Base-by-base conservation (phyloP, 2,797 vertebrate genomes). In the Polyboroides typus region DNA sequence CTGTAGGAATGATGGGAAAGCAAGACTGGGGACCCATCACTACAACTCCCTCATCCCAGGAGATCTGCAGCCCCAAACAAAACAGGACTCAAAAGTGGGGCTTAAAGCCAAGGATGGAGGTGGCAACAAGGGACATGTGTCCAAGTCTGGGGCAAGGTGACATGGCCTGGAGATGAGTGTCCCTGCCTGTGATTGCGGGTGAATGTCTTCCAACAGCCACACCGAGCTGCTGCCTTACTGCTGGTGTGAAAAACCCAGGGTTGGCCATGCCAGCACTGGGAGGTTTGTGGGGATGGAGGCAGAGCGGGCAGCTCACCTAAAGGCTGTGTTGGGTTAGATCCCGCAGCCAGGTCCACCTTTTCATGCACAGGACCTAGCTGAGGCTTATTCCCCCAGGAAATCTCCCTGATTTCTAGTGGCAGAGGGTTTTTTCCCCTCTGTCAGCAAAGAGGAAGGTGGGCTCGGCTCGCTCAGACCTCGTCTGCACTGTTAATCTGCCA, bases 101-200 rank as follows among this genome's bases (percentile, higher is more conserved):
- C 22, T 87, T 21, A 45, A 48, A 85, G 59, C 26, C 59, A 53
- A 42, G 59, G 63, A 13, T 29, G 52, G 48, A 68, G 15, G 11
- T 52, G 58, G 38, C 47, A n/a, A 25, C 38, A 58, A 85, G 50
- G 11, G 15, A 15, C 18, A 7, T 2, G 31, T 36, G 62, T 47
- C 64, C 12, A 1, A 15, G 40, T 8, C 75, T 64, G 40, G 40
- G 31, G 12, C 1, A 3, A 29, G 58, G 81, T 79, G 62, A 25
- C 38, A 3, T 0, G 13, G n/a, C 34, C 38, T 31, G 20, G 55
- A 58, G 42, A 40, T 0, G 4, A 2, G 50, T 12, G 15, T 82
- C 25, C 68, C 38, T 31, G 25, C 0, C 0, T 38, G n/a, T 19
- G 45, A 40, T 2, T 0, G 0, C 1, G 6, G 9, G 19, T 31